These are phyloP conservation scores for Ennomos erosarius DNA, from an alignment of 2,888 invertebrate genomes.

Conservation along the genomic window DNA sequence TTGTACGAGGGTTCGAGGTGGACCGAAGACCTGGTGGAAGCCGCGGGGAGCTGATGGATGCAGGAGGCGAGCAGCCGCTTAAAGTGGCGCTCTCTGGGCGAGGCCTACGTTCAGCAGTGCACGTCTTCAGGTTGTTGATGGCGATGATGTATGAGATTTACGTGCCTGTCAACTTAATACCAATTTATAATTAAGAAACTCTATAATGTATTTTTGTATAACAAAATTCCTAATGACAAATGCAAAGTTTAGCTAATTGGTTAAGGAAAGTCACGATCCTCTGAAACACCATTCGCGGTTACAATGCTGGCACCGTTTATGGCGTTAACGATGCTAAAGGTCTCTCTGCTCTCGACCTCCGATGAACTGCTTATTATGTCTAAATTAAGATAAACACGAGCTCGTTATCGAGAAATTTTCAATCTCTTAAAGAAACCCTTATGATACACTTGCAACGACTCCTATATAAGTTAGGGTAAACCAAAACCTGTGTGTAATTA, in stretches of 20 bases:
- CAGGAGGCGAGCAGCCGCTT: no score
- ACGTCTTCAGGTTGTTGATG: no score
- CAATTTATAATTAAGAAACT: no score
- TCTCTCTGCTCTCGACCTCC: slow-evolving; percentile 58
- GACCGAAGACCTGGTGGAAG: no score
- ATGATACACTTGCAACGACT: slow-evolving; percentile 17
- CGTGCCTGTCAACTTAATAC: no score
- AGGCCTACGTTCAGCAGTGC: no score
- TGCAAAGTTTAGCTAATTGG: slow-evolving; percentile 60
- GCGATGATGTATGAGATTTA: no score
- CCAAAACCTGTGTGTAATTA: slow-evolving; percentile 37
- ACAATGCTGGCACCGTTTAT: slow-evolving; percentile 67
- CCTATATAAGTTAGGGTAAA: slow-evolving; percentile 15
- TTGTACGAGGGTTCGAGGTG: no score
- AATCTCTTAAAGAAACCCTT: slow-evolving; percentile 31
- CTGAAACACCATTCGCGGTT: slow-evolving; percentile 64
- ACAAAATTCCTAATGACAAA: slow-evolving; percentile 45
- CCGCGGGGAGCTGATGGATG: no score
- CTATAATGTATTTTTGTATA: slow-evolving; percentile 15
- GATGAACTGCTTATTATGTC: slow-evolving; percentile 61
- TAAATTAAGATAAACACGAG: slow-evolving; percentile 56
- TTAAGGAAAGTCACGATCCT: slow-evolving; percentile 70
- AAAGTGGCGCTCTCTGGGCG: no score
- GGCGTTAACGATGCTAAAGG: slow-evolving; percentile 70
- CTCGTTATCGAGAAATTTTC: slow-evolving; percentile 41